Percentiles rank a stretch among this genome's conserved stretches.
These are phyloP conservation scores for Etheostoma perlongum DNA, from an alignment of 2,797 vertebrate genomes.

Conservation along the genomic window DNA sequence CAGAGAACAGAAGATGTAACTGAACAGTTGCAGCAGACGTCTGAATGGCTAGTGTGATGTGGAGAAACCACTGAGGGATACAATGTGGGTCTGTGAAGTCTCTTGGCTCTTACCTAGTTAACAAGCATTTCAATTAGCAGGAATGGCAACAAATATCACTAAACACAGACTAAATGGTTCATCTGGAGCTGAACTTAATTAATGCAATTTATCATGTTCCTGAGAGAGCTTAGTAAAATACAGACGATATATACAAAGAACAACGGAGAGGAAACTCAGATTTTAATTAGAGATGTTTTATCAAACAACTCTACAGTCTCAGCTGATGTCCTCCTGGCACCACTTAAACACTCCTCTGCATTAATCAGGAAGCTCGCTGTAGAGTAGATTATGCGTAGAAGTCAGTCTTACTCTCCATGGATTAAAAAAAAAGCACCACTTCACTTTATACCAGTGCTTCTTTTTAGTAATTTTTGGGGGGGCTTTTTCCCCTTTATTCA, in stretches of 20 bases:
- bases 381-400: conserved; percentile 20
- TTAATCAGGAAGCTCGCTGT: conserved; percentile 57
- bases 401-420: conserved; percentile 31
- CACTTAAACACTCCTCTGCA: conserved; percentile 54
- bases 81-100: conserved; percentile 54
- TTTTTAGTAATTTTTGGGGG: background rate
- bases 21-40: conserved; percentile 51
- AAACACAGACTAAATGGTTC: conserved; percentile 55
- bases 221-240: conserved; percentile 51
- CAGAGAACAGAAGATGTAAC: conserved; percentile 15
- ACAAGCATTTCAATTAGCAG: conserved; percentile 77
- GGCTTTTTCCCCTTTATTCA: no score
- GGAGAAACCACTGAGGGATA: conserved; percentile 28
- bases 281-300: conserved; percentile 78
- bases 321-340: conserved; percentile 48
- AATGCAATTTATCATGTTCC: conserved; percentile 67
- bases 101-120: conserved; percentile 53
- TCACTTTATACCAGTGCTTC: conserved; percentile 18
- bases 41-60: conserved; percentile 33
- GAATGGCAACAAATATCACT: conserved; percentile 52
- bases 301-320: conserved; percentile 54
- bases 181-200: conserved; percentile 65
- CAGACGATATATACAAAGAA: conserved; percentile 54
- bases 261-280: conserved; percentile 40
- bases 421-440: background rate